Base-by-base conservation (phyloP, 2,888 invertebrate species). In the Rotaria socialis region DNA sequence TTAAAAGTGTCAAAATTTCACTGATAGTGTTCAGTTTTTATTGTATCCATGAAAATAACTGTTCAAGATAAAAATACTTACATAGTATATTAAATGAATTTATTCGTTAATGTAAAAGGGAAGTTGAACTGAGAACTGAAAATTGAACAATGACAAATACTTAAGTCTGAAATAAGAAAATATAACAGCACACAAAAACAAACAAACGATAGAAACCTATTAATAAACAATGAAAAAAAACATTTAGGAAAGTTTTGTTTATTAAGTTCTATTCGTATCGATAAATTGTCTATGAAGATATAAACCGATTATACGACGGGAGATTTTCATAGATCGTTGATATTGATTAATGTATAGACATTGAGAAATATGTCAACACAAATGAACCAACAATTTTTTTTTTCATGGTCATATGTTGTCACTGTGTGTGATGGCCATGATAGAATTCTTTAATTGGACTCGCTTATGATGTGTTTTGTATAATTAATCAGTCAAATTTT, bases 391-490 rank as follows among this genome's bases (percentile, higher is more conserved):
- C 2, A 67, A 67, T 35, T 67, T 35, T 35, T 56, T 67, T 67
- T 67, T 67, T 67, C 67, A 67, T 67, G 11, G 67, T 67, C 67
- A 67, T 67, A 67, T 67, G 67, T 35, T 35, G 67, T 35, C 35
- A 35, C 19, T 67, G 67, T 67, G 67, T 67, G 10, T 19, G 2
- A 35, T 27, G 16, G 67, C 67, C 67, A 67, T 67, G 16, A 67
- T 67, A 35, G 35, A 41, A 67, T 67, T 14, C 67, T 67, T 67
- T 6, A 16, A 35, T 14, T 67, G 14, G 67, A 35, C 67, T 67
- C 67, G 14, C 35, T 35, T 27, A 2, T 19, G 67, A 41, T 67
- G 67, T 35, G 16, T 41, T 41, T 67, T 41, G 16, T 5, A 6
- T 67, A 67, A 67, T 67, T 67, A 67, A 19, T 41, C 19, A 35